These are phyloP conservation scores for Mesorhabditis sp. DNA, from an alignment of 2,888 invertebrate species.

Conservation along the genomic window DNA sequence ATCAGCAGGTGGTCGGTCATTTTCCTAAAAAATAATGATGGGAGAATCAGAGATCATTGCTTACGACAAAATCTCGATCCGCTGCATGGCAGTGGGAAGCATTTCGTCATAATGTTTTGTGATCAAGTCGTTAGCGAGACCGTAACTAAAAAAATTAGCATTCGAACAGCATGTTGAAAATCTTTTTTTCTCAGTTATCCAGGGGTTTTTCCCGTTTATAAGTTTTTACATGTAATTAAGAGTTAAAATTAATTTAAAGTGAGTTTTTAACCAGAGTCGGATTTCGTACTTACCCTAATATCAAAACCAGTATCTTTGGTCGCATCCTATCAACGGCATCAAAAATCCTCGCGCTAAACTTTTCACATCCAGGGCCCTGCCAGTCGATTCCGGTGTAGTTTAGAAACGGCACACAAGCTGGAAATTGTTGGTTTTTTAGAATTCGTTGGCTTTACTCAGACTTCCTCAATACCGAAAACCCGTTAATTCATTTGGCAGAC, in stretches of 20 bases:
- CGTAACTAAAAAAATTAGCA: neutral
- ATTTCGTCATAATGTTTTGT: neutral
- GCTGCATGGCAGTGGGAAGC: neutral
- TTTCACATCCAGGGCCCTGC: neutral
- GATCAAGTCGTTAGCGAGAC: neutral
- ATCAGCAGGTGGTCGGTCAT: neutral
- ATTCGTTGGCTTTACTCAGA: neutral
- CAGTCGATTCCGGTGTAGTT: neutral
- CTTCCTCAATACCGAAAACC: neutral
- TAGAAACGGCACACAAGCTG: neutral
- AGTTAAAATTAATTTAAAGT: neutral
- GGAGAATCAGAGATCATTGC: neutral
- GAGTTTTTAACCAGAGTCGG: neutral
- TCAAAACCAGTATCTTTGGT: neutral
- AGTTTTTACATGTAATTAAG: neutral
- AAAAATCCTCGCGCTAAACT: neutral
- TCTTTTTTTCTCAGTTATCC: no score
- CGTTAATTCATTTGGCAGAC: neutral
- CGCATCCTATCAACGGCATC: neutral
- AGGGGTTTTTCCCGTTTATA: no score
- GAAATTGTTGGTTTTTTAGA: neutral
- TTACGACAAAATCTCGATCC: neutral
- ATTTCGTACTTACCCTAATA: neutral
- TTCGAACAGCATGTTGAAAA: no score
- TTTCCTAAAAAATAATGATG: neutral